These are phyloP conservation scores for Galemys pyrenaicus DNA, from an alignment of 2,113 vertebrate genomes.

Conservation along the genomic window DNA sequence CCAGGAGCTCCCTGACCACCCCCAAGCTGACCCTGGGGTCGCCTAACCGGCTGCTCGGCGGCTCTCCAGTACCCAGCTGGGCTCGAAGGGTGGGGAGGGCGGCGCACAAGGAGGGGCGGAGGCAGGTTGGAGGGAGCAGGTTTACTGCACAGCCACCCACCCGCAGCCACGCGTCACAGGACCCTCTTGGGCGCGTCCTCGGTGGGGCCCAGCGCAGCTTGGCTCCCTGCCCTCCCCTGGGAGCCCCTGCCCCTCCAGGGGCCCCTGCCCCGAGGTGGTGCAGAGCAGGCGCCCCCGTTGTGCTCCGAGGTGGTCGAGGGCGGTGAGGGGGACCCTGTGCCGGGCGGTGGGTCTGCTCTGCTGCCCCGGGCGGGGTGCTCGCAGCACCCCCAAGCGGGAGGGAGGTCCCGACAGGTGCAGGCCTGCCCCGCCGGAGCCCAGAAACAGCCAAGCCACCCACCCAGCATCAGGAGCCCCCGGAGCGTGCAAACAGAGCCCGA, in stretches of 20 bases:
- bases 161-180: constrained; percentile 52
- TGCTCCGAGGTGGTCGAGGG: neutral
- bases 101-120: constrained; percentile 22
- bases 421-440: neutral
- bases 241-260: too few relatives aligned
- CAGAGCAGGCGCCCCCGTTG: neutral
- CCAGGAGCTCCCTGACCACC: neutral
- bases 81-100: too few relatives aligned
- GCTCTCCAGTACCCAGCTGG: too few relatives aligned
- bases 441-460: constrained; percentile 84
- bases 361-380: too few relatives aligned
- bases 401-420: neutral
- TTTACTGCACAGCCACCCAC: constrained; percentile 73
- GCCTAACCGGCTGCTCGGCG: too few relatives aligned
- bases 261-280: neutral
- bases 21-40: neutral
- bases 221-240: neutral
- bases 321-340: neutral
- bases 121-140: constrained; percentile 48
- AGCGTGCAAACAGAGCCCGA: constrained; percentile 79
- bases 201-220: neutral
- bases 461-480: constrained; percentile 82
- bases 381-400: too few relatives aligned
- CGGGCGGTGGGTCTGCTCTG: too few relatives aligned
- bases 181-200: constrained; percentile 34